Percentiles rank a stretch among this genome's conserved stretches.
Conservation (phyloP, 1,140 invertebrate species). For the Callitettix versicolor region DNA sequence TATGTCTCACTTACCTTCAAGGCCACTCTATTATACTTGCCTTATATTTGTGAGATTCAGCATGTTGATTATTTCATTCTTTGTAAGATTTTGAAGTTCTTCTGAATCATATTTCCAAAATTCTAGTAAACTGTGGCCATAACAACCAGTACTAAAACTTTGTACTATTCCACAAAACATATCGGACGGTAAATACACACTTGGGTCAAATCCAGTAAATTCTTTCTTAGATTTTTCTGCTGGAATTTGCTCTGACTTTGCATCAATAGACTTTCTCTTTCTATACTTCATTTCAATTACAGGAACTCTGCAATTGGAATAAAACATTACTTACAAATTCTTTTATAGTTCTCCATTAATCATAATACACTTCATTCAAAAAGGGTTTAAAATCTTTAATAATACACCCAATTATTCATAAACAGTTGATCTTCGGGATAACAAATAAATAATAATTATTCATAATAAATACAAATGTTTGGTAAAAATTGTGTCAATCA, state of each 20-base stretch:
- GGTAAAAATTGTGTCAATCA: too few relatives aligned
- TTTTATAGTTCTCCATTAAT: too few relatives aligned
- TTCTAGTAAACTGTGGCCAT: constrained; percentile 53
- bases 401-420: too few relatives aligned
- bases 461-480: too few relatives aligned
- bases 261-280: constrained; percentile 8
- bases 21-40: too few relatives aligned
- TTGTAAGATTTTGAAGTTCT: constrained; percentile 42
- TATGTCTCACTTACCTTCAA: too few relatives aligned
- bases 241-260: constrained; percentile 3
- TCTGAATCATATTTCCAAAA: constrained; percentile 52
- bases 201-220: constrained; percentile 36
- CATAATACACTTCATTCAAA: too few relatives aligned
- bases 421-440: too few relatives aligned
- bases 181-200: constrained; percentile 37
- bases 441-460: background rate
- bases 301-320: constrained; percentile 13
- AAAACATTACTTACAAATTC: background rate
- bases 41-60: constrained; percentile 44
- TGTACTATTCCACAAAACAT: constrained; percentile 47
- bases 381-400: too few relatives aligned
- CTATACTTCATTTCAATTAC: constrained; percentile 8
- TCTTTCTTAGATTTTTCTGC: background rate
- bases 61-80: constrained; percentile 46
- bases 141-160: constrained; percentile 44